These are phyloP conservation scores for Arrhamphus sclerolepis DNA, from an alignment of 2,797 vertebrate species.

Conservation along the genomic window DNA sequence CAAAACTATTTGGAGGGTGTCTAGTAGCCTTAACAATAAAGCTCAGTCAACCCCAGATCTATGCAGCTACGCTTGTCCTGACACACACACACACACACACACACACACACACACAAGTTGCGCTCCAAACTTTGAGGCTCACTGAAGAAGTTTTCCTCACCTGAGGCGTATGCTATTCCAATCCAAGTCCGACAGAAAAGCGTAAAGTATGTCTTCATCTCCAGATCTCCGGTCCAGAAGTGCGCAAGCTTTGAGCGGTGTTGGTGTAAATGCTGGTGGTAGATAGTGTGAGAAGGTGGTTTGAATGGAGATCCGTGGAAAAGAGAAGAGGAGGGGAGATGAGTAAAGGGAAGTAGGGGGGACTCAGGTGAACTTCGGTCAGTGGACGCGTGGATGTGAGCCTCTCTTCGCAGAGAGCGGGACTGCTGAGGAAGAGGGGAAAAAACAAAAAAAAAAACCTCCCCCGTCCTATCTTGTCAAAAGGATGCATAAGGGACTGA, in stretches of 20 bases:
- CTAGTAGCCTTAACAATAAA: not conserved
- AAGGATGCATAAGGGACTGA: conserved; percentile 78
- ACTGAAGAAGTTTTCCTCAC: conserved; percentile 63
- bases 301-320: conserved; percentile 49
- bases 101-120: too few relatives aligned
- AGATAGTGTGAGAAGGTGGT: conserved; percentile 17
- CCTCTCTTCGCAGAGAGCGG: conserved; percentile 35
- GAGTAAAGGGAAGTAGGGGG: not conserved
- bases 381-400: conserved; percentile 33
- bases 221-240: conserved; percentile 77
- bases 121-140: conserved; percentile 42
- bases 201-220: conserved; percentile 84
- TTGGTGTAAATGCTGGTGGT: conserved; percentile 19
- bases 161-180: conserved; percentile 81
- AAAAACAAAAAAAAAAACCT: conserved; percentile 23
- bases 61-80: not conserved
- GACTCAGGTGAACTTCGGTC: conserved; percentile 70
- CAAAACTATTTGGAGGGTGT: not conserved
- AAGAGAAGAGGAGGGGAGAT: conserved; percentile 4
- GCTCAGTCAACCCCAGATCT: conserved; percentile 2
- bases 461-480: conserved; percentile 41
- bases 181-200: conserved; percentile 85
- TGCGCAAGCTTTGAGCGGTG: conserved; percentile 44
- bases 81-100: too few relatives aligned
- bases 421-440: conserved; percentile 43